These are phyloP conservation scores for Ormyrus rosae DNA, from an alignment of 2,888 invertebrate species.

Conservation along the genomic window DNA sequence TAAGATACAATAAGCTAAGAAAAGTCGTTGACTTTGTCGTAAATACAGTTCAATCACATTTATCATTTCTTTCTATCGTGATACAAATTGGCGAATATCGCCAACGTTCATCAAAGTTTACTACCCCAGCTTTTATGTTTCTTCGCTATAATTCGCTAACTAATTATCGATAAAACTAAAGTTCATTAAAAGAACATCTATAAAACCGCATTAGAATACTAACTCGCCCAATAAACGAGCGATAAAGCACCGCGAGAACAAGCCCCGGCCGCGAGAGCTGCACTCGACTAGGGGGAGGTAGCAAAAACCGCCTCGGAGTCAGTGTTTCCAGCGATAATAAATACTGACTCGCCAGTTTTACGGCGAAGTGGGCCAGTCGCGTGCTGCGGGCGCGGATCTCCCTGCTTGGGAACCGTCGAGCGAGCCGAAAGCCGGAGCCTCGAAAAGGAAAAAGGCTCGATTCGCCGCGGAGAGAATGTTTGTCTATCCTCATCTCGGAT, in stretches of 20 bases:
- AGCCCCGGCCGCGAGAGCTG: background rate
- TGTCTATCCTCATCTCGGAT: conserved; percentile 24
- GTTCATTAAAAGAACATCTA: too few species aligned
- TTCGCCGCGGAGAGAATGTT: conserved; percentile 15
- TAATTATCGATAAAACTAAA: too few species aligned
- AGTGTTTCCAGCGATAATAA: conserved; percentile 4
- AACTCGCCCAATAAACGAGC: background rate
- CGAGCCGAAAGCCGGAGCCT: background rate
- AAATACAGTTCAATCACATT: too few species aligned
- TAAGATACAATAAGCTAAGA: too few species aligned
- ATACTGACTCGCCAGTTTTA: conserved; percentile 24
- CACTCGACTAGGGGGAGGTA: background rate
- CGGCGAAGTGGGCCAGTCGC: conserved; percentile 42
- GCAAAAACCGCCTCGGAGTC: background rate
- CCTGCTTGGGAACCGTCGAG: background rate
- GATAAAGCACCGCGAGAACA: background rate
- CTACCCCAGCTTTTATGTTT: too few species aligned
- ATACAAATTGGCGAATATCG: too few species aligned
- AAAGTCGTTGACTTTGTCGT: too few species aligned
- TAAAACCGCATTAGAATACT: background rate
- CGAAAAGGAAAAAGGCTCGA: background rate
- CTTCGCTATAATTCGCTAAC: too few species aligned
- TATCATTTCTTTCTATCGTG: too few species aligned
- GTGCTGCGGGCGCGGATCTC: conserved; percentile 17
- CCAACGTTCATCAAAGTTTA: too few species aligned